Evolutionary conservation across 2,113 vertebrate species (phyloP), one percentile per base, ranked within the genome.

Genomic region (Nycticryphes semicollaris): DNA sequence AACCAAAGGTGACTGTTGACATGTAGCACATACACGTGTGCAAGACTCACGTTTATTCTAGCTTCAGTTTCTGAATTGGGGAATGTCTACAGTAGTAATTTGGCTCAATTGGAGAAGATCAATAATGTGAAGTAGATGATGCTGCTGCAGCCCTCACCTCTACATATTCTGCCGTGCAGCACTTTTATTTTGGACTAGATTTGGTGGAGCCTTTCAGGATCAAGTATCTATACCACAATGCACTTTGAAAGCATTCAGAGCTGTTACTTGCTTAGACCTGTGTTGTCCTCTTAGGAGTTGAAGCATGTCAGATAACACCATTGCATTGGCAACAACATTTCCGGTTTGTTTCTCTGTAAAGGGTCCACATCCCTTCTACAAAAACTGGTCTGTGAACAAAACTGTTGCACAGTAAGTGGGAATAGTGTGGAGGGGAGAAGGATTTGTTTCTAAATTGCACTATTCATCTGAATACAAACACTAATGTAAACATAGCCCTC

Each of bases 121-220:
- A 53, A 56, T 47, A n/a, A 33, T 56, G 14, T 35, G 27, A 82
- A 78, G 53, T 33, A 84, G 33, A 68, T 72, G 56, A 64, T 72
- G 56, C 33, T 82, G 45, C 69, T 78, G 15, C 63, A 56, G 62
- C 47, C 25, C 56, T 37, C 53, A 82, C 15, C 20, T 64, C 66
- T 56, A 12, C 15, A 5, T 69, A 56, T 28, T 93, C 33, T 68
- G 62, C 74, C 75, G 6, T 79, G 47, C 48, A 72, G 57, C 70
- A 72, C 23, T 87, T 91, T 78, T 60, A 43, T 93, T 94, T 90
- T 91, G 69, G 56, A 78, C 62, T 78, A 39, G 88, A 66, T 93
- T 76, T 87, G 76, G 62, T 72, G 27, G 35, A 76, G 51, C 21
- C 35, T 91, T 62, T 90, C 17, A 9, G 75, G 62, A 91, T 93